These are phyloP conservation scores for Dendronephthya gigantea DNA, from an alignment of 64 coral and sea anemone genomes.

Conservation along the genomic window DNA sequence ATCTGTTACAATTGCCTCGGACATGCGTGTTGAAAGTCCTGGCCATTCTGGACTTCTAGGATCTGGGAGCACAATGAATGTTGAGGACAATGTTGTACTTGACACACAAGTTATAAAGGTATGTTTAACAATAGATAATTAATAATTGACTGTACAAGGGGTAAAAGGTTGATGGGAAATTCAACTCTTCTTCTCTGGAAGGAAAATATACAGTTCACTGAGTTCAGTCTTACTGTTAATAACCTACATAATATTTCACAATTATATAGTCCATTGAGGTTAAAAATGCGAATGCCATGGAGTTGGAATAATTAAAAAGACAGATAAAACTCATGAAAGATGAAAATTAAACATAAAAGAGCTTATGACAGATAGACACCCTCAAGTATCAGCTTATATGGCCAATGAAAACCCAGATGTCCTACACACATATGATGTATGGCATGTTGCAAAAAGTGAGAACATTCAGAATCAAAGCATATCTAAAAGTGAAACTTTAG, in stretches of 20 bases:
- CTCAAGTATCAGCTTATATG: constrained; percentile 18
- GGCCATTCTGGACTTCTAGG: constrained; percentile 9
- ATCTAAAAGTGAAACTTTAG: too few relatives aligned
- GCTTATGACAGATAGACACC: not conserved
- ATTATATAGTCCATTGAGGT: constrained; percentile 11
- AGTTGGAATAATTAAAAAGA: constrained; percentile 13
- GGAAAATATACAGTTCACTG: too few relatives aligned
- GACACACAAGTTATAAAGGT: constrained; percentile 23
- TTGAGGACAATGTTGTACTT: constrained; percentile 16
- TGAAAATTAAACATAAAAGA: not conserved
- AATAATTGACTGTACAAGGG: too few relatives aligned
- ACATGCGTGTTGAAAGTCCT: constrained; percentile 12
- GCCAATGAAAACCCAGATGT: constrained; percentile 8
- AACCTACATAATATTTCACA: constrained; percentile 19
- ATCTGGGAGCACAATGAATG: constrained; percentile 17
- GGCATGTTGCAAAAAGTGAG: constrained; percentile 17
- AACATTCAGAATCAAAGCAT: not conserved
- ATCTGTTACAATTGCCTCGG: not conserved
- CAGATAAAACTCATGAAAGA: constrained; percentile 8
- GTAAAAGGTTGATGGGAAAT: too few relatives aligned
- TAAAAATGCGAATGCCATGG: constrained; percentile 12
- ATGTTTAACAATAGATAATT: too few relatives aligned
- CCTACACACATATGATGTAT: constrained; percentile 17
- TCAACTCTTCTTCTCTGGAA: too few relatives aligned
- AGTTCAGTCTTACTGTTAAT: too few relatives aligned